Base-by-base conservation (phyloP, 2,888 invertebrate genomes). In the Drosophila imparisetae region DNA sequence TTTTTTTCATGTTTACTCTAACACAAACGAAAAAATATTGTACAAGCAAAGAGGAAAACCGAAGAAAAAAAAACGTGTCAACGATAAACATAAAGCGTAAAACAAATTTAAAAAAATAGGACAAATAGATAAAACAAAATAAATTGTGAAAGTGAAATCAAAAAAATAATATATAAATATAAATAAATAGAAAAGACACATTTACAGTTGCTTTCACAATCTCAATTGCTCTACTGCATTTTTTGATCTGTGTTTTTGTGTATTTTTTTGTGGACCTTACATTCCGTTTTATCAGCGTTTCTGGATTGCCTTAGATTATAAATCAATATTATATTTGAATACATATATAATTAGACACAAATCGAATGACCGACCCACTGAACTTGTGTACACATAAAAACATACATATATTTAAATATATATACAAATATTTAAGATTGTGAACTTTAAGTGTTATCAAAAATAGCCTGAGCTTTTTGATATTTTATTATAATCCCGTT, bases 91-190 rank as follows among this genome's bases (percentile, higher is more conserved):
- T 34, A 63, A 45, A 71, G 58, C 78, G 63, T 49, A 70, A 65
- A 66, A 54, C 27, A 62, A 78, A 66, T 59, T 63, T 69, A 48
- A 75, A 72, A 76, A 55, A 78, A 75, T 68, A 79, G 66, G 76
- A 70, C 59, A 42, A 27, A 72, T 61, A 82, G 66, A 74, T 81
- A 74, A 89, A 87, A 59, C 71, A 72, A 74, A 88, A 89, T 61
- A 80, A 81, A 73, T 78, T 78, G 85, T 87, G 88, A 88, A 89
- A 84, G 88, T 85, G 66, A 80, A 68, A 61, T 57, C 53, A 24
- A 53, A 53, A 66, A 67, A 27, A 74, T 40, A 66, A 67, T 45
- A 58, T 53, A 50, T 6, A 61, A 6, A 34, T 42, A 49, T 15
- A 34, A 36, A 30, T 29, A 48, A n/a, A 53, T 11, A 54, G 15